Percentiles rank a stretch among this genome's conserved stretches.
Evolutionary conservation across 1,140 invertebrate species (phyloP).

Genomic region (Drosophila malerkotliana): DNA sequence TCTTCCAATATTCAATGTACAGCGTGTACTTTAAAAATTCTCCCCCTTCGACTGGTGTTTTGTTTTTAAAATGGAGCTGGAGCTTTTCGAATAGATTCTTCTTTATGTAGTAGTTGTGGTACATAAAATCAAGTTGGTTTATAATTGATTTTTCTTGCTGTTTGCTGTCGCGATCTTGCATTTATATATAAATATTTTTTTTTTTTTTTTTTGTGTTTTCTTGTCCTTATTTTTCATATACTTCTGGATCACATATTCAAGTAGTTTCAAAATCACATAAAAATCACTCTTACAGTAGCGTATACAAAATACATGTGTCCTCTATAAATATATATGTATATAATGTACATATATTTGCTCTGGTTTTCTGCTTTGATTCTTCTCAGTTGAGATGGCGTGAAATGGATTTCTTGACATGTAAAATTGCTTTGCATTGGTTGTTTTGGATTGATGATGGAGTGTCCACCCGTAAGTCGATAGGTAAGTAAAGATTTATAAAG

Average conservation of each 20-base stretch:
- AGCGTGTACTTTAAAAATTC: slow-evolving; percentile 9
- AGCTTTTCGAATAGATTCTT: slow-evolving; percentile 42
- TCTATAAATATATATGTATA: slow-evolving; percentile 59
- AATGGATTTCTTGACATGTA: slow-evolving; percentile 47
- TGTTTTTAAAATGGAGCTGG: slow-evolving; percentile 70
- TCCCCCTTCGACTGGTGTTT: slow-evolving; percentile 36
- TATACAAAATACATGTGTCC: slow-evolving; percentile 79
- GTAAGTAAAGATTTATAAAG: slow-evolving; percentile 45
- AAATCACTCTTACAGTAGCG: slow-evolving; percentile 82
- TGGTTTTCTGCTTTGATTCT: slow-evolving; percentile 52
- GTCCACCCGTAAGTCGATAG: slow-evolving; percentile 37
- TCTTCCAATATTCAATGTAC: background rate
- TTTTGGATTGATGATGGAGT: slow-evolving; percentile 28
- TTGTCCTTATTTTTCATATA: slow-evolving; percentile 52
- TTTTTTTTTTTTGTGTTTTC: slow-evolving; percentile 33
- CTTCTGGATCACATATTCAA: slow-evolving; percentile 81
- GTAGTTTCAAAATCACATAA: slow-evolving; percentile 83
- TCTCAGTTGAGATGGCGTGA: slow-evolving; percentile 53
- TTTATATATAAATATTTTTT: slow-evolving; percentile 61
- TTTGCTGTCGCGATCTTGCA: slow-evolving; percentile 55
- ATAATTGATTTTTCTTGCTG: slow-evolving; percentile 55
- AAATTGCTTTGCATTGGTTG: slow-evolving; percentile 52
- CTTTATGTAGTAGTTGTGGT: slow-evolving; percentile 52
- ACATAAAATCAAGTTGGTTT: slow-evolving; percentile 57
- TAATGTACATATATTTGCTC: slow-evolving; percentile 46